A percentile compares a stretch with the other conserved stretches of the same genome.
These are phyloP conservation scores for Megalurothrips usitatus DNA, from an alignment of 2,888 invertebrate genomes.

Conservation along the genomic window DNA sequence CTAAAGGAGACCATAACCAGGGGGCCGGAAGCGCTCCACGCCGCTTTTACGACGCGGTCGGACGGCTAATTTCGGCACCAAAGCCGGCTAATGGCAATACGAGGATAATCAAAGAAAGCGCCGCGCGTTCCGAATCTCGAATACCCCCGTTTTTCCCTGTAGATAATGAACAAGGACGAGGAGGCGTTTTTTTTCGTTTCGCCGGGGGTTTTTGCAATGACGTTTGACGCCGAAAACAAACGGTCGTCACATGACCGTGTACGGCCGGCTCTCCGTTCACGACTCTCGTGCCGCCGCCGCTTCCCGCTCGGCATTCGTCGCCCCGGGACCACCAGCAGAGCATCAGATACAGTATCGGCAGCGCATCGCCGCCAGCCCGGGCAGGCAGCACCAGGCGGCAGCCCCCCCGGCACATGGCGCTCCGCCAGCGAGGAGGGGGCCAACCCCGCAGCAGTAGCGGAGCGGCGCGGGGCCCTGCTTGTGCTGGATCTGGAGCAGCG, in stretches of 20 bases:
- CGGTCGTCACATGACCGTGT: neutral
- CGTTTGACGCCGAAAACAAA: neutral
- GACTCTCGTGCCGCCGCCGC: neutral
- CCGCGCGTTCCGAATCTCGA: too few relatives aligned
- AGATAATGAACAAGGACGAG: too few relatives aligned
- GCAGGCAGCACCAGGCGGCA: neutral
- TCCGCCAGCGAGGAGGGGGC: neutral
- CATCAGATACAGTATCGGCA: slow-evolving; percentile 18
- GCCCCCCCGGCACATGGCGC: neutral
- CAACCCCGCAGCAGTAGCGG: neutral
- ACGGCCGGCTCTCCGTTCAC: neutral
- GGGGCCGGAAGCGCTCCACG: neutral
- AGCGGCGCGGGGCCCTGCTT: too few relatives aligned
- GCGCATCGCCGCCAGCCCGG: neutral
- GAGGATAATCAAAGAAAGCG: too few relatives aligned
- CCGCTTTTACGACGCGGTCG: neutral
- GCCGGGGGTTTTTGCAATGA: too few relatives aligned
- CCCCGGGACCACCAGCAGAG: slow-evolving; percentile 15
- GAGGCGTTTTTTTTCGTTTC: too few relatives aligned
- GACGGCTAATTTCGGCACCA: too few relatives aligned
- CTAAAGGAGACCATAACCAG: neutral
- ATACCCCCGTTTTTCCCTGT: too few relatives aligned
- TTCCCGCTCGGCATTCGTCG: neutral
- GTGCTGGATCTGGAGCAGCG: too few relatives aligned
- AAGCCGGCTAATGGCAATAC: too few relatives aligned